phyloP scores from a whole-genome alignment of 2,113 vertebrate species.

The Phylloscopus trochilus region DNA sequence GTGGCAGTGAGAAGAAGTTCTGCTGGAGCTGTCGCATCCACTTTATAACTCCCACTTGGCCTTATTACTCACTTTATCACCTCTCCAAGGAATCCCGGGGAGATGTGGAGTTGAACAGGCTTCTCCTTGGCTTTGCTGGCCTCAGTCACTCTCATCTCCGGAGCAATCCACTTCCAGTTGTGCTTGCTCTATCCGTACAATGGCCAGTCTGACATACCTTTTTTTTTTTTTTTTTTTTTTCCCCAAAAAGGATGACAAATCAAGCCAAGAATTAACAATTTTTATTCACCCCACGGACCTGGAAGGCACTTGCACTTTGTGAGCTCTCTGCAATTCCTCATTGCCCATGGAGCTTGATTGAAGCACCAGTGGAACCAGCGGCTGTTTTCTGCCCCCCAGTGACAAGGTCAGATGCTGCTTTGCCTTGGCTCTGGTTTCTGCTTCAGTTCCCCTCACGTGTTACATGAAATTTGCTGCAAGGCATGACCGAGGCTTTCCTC shows the following conservation, averaged over 20 bases:
- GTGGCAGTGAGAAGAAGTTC: constrained; percentile 1
- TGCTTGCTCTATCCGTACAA: constrained; percentile 11
- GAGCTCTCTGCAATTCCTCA: not conserved
- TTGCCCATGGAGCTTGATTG: not conserved
- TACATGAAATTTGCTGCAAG: not conserved
- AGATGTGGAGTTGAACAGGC: not conserved
- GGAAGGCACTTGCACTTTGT: constrained; percentile 12
- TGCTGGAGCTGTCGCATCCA: not conserved
- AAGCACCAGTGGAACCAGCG: constrained; percentile 12
- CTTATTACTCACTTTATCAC: constrained; percentile 26
- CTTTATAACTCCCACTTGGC: constrained; percentile 11
- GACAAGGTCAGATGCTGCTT: constrained; percentile 12
- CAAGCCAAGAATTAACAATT: constrained; percentile 31
- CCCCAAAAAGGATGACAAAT: constrained; percentile 43
- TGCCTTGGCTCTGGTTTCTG: constrained; percentile 6
- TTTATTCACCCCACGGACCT: constrained; percentile 49
- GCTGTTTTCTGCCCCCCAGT: constrained; percentile 28
- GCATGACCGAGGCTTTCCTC: not conserved
- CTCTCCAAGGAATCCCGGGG: constrained; percentile 33
- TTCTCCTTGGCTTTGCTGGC: constrained; percentile 35
- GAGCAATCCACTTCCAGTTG: constrained; percentile 6
- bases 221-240: not conserved
- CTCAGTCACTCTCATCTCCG: not conserved
- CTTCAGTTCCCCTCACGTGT: not conserved
- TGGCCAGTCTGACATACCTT: not conserved